Evolutionary conservation across 2,113 vertebrate genomes (phyloP), one percentile per base, ranked within the genome.

Genomic region (Lathamus discolor): DNA sequence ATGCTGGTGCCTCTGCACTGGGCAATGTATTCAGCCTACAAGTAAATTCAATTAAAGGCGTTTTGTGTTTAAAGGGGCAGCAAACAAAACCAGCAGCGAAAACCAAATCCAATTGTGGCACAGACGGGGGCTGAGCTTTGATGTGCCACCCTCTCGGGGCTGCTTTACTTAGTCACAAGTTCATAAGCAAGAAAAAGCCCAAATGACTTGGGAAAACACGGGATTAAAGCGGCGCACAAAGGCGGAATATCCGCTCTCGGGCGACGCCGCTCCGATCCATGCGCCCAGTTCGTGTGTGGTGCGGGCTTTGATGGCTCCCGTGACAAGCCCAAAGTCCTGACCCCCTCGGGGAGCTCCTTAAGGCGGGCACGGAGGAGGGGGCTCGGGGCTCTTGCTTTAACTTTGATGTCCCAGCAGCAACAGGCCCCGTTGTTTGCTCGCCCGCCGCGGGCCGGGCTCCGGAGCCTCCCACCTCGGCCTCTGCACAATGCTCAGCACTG

Each of bases 91-190:
- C 33, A 4, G 9, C 33, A 80, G 86, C 93, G 83, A 66, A 49
- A 95, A 90, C 97, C 95, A 98, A 99, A 99, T 99, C 98, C 99
- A 99, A 99, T 99, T 99, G 98, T 96, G 85, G 91, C 76, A 94
- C 96, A 97, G 97, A 92, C 96, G 88, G 97, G 96, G 97, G 95
- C 96, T 46, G 95, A 88, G 97, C 98, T 98, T 98, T 98, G 98
- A 98, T 98, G 98, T 98, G 92, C 95, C 97, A 96, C 96, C 97
- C 96, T 98, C 98, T 98, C 94, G 22, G 97, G 83, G 96, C 43
- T 78, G 97, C 98, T 98, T 98, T 97, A 96, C 98, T 97, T 90
- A 98, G 97, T 98, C 97, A 97, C 97, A 98, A 98, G 98, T 98
- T 98, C 97, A 98, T 98, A 98, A 98, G 98, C 97, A 97, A 97